Conservation (phyloP, 2,888 invertebrate species). For the Colostygia pectinataria region DNA sequence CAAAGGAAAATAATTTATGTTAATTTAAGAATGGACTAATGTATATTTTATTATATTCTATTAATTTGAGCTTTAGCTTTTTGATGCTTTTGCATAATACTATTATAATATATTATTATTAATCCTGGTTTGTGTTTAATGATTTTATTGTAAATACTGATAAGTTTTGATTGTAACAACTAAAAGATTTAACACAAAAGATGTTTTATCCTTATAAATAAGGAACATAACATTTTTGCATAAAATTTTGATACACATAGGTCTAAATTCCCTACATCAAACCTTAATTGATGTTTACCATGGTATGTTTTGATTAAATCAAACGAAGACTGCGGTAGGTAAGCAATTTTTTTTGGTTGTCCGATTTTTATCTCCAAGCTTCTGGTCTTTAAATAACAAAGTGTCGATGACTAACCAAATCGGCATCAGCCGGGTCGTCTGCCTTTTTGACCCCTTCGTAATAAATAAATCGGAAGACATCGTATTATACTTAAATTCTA, state of each 20-base stretch:
- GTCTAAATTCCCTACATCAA: too few relatives aligned
- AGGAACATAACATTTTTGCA: too few relatives aligned
- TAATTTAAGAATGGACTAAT: conserved; percentile 17
- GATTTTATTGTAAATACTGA: too few relatives aligned
- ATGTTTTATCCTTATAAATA: too few relatives aligned
- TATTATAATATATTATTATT: too few relatives aligned
- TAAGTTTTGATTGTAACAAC: too few relatives aligned
- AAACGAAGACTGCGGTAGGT: background rate
- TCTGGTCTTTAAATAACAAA: conserved; percentile 24
- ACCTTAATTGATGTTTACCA: too few relatives aligned
- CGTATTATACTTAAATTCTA: conserved; percentile 27
- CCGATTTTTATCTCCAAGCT: conserved; percentile 19
- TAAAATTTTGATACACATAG: too few relatives aligned
- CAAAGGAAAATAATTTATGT: conserved; percentile 18
- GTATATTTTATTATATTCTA: conserved; percentile 20
- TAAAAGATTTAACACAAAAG: too few relatives aligned
- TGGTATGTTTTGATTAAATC: too few relatives aligned
- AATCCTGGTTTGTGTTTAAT: background rate
- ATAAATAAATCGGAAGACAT: conserved; percentile 30
- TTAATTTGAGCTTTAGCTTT: conserved; percentile 21
- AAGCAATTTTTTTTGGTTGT: background rate
- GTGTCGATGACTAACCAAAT: conserved; percentile 26
- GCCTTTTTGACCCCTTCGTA: conserved; percentile 28
- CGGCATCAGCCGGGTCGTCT: conserved; percentile 20
- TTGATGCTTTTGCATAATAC: background rate